Percentiles rank a stretch among this genome's conserved stretches.
These are phyloP conservation scores for Nycticryphes semicollaris DNA, from an alignment of 2,113 vertebrate genomes.

Conservation along the genomic window DNA sequence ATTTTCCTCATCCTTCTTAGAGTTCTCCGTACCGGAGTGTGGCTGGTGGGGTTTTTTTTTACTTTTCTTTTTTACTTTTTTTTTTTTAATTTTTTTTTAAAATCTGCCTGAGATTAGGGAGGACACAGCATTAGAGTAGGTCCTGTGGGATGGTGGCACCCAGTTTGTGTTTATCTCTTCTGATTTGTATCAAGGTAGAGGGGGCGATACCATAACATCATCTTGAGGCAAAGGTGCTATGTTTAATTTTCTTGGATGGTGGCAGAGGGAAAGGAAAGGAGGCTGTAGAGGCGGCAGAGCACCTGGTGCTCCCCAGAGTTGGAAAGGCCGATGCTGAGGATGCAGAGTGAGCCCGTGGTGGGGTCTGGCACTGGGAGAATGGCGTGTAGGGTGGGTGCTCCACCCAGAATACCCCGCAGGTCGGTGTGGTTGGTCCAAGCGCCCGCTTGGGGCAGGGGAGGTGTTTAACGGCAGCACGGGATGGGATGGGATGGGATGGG, in stretches of 20 bases:
- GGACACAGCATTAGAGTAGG: background rate
- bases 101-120: conserved; percentile 58
- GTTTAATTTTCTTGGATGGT: background rate
- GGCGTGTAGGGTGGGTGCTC: background rate
- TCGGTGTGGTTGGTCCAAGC: accelerated
- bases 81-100: conserved; percentile 3
- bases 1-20: conserved; percentile 68
- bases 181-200: background rate
- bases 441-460: accelerated
- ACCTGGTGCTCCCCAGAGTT: accelerated
- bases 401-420: background rate
- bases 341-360: accelerated
- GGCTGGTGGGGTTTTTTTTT: conserved; percentile 37
- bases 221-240: background rate
- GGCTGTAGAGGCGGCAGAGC: background rate
- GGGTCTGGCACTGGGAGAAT: background rate
- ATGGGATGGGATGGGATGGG: background rate
- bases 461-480: background rate
- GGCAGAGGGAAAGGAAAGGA: background rate
- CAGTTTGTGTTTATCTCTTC: background rate
- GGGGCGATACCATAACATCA: background rate
- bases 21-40: background rate
- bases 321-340: background rate
- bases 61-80: background rate
- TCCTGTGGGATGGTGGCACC: background rate